Evolutionary conservation across 2,113 vertebrate species (phyloP).

Genomic region (Clarias magur): DNA sequence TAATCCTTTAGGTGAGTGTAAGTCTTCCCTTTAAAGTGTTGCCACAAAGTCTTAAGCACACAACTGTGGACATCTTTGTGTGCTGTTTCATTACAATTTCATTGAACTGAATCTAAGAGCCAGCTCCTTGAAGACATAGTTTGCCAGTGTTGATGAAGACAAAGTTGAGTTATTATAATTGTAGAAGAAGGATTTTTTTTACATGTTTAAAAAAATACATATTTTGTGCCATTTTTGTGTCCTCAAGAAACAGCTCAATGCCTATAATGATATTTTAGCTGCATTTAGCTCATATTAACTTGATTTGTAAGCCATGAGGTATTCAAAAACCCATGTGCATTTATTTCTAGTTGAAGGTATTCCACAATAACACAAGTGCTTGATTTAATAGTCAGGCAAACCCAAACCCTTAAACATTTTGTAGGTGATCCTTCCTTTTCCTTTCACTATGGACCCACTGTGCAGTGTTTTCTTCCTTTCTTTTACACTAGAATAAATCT

Average conservation of each 20-base stretch:
- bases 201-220: too few relatives aligned
- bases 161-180: neutral
- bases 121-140: neutral
- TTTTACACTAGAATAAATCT: slow-evolving; percentile 25
- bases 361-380: neutral
- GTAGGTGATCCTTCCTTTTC: neutral
- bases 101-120: neutral
- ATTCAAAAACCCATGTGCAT: neutral
- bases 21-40: too few relatives aligned
- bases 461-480: neutral
- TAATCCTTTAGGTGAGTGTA: too few relatives aligned
- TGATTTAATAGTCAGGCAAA: neutral
- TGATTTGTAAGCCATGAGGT: neutral
- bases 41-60: too few relatives aligned
- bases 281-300: neutral
- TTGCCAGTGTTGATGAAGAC: neutral
- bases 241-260: neutral
- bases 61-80: too few relatives aligned
- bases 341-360: neutral
- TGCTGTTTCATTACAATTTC: neutral
- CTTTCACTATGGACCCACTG: neutral
- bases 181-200: too few relatives aligned
- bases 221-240: neutral
- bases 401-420: neutral
- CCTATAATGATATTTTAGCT: neutral